Evolutionary conservation across 2,797 vertebrate genomes (phyloP).

Genomic region (Hemibagrus guttatus): DNA sequence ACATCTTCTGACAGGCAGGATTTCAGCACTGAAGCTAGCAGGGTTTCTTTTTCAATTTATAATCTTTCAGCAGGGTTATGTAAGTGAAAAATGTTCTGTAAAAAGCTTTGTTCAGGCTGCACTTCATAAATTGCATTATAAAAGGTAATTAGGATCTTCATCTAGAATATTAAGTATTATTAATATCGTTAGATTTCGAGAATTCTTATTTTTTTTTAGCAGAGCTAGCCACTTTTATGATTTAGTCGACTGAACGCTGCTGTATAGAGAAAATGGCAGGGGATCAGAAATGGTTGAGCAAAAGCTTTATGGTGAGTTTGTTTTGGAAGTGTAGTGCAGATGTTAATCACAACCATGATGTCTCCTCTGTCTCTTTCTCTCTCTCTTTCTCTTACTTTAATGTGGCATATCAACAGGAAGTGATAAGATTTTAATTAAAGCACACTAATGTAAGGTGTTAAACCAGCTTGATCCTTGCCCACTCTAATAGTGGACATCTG

Average conservation of each 20-base stretch:
- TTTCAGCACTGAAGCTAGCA: background rate
- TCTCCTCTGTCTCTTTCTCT: too few species aligned
- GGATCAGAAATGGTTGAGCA: background rate
- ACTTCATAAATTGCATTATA: slow-evolving; percentile 10
- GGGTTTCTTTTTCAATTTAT: background rate
- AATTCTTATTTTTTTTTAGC: background rate
- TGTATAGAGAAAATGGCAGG: background rate
- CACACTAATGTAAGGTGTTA: slow-evolving; percentile 62
- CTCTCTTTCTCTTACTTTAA: background rate
- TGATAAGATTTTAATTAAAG: slow-evolving; percentile 67
- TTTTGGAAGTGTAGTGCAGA: background rate
- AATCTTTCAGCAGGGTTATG: background rate
- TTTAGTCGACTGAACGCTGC: background rate
- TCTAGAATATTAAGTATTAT: background rate
- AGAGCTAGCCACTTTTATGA: background rate
- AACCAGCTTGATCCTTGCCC: slow-evolving; percentile 49
- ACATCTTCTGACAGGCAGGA: background rate
- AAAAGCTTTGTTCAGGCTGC: background rate
- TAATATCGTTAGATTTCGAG: background rate
- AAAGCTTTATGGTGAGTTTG: background rate
- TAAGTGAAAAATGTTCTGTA: background rate
- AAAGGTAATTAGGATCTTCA: background rate
- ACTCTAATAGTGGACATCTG: slow-evolving; percentile 30
- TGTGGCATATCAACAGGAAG: slow-evolving; percentile 12
- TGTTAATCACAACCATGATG: background rate